Conservation (phyloP, 2,113 vertebrate genomes). For the Xiphorhynchus elegans region DNA sequence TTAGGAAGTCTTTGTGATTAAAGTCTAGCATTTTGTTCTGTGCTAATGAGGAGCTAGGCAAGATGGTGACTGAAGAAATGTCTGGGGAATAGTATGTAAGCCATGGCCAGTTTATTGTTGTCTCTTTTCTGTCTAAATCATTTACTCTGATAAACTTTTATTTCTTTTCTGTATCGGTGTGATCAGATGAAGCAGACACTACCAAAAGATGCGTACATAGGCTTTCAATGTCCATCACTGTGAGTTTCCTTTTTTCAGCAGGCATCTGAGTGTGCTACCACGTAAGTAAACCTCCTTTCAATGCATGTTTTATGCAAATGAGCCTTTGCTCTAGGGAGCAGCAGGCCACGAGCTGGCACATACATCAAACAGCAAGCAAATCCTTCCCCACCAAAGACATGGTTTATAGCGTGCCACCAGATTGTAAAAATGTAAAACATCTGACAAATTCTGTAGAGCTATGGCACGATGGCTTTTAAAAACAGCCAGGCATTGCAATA, state of each 20-base stretch:
- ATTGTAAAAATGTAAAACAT: neutral
- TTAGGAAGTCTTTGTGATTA: conserved; percentile 28
- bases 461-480: neutral
- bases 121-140: neutral
- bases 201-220: neutral
- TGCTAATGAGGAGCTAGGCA: neutral
- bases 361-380: conserved; percentile 23
- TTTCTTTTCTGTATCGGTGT: neutral
- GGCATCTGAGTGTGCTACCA: neutral
- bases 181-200: neutral
- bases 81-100: neutral
- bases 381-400: neutral
- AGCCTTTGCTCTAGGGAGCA: conserved; percentile 32
- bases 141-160: neutral
- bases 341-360: conserved; percentile 12
- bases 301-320: conserved; percentile 43
- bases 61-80: neutral
- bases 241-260: neutral
- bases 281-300: neutral
- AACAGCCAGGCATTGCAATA: neutral
- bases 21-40: neutral
- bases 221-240: neutral
- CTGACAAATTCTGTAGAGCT: neutral
- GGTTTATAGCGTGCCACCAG: neutral
- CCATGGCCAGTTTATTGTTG: accelerated